Evolutionary conservation across 2,113 vertebrate species (phyloP).

Genomic region (Capricornis sumatraensis): DNA sequence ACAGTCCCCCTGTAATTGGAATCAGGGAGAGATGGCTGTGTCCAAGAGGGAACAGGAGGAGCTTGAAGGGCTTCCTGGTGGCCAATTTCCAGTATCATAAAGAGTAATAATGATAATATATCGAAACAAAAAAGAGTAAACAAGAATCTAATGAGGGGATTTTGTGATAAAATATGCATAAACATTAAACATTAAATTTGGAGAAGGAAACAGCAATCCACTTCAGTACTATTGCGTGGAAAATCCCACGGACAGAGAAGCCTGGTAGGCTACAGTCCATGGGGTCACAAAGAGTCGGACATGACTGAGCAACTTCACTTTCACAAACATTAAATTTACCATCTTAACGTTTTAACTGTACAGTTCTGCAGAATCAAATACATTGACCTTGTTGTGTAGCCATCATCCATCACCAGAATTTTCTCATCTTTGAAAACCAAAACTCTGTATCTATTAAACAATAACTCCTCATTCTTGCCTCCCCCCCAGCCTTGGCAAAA

Average conservation of each 20-base stretch:
- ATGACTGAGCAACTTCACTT: too few relatives aligned
- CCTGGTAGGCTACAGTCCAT: too few relatives aligned
- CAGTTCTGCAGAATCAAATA: neutral
- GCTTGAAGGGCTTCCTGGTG: neutral
- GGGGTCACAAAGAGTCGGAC: too few relatives aligned
- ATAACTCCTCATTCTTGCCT: neutral
- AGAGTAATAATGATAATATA: neutral
- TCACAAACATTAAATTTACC: neutral
- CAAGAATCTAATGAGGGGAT: neutral
- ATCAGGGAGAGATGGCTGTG: neutral
- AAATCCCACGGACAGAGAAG: too few relatives aligned
- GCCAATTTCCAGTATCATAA: neutral
- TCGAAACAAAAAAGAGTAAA: neutral
- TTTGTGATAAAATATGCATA: neutral
- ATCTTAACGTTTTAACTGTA: neutral
- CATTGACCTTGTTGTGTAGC: neutral
- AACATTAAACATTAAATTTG: neutral
- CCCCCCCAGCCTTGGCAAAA: accelerated
- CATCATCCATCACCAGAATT: neutral
- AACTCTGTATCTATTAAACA: neutral
- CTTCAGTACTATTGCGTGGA: too few relatives aligned
- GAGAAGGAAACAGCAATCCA: too few relatives aligned
- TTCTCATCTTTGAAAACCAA: neutral
- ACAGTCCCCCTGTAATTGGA: neutral
- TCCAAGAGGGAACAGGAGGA: neutral